Evolutionary conservation across 2,888 invertebrate species (phyloP).

Genomic region (Hirtodrosophila duncani): DNA sequence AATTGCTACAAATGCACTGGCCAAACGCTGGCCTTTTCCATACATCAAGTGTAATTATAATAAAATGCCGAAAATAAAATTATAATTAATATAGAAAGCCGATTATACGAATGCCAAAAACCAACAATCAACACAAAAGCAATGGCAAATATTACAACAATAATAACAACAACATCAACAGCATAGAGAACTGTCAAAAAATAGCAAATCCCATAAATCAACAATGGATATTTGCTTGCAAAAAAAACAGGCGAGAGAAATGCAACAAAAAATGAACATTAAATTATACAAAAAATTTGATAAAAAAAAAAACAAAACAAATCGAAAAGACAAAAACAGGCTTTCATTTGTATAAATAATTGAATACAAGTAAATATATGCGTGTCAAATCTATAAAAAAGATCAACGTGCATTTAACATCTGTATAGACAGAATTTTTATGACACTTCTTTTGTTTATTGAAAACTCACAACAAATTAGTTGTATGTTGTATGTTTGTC

Average conservation of each 20-base stretch:
- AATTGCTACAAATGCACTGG: slow-evolving; percentile 22
- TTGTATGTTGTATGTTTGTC: too few species aligned
- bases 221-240: slow-evolving; percentile 50
- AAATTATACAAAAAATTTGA: too few species aligned
- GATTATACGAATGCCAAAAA: slow-evolving; percentile 52
- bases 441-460: too few species aligned
- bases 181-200: slow-evolving; percentile 68
- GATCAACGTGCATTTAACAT: slow-evolving; percentile 6
- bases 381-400: neutral
- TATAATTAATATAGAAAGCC: slow-evolving; percentile 73
- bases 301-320: slow-evolving; percentile 16
- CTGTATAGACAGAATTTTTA: slow-evolving; percentile 8
- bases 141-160: slow-evolving; percentile 31
- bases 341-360: slow-evolving; percentile 16
- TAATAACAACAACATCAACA: slow-evolving; percentile 23
- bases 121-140: slow-evolving; percentile 6
- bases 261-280: neutral
- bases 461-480: too few species aligned
- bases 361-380: slow-evolving; percentile 23
- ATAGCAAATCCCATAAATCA: slow-evolving; percentile 75
- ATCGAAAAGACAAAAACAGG: slow-evolving; percentile 8
- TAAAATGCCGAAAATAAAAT: slow-evolving; percentile 71
- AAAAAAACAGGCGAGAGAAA: slow-evolving; percentile 14
- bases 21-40: slow-evolving; percentile 64
- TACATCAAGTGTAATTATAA: slow-evolving; percentile 70